These are phyloP conservation scores for Drosophila burlai DNA, from an alignment of 1,140 invertebrate species.

Conservation along the genomic window DNA sequence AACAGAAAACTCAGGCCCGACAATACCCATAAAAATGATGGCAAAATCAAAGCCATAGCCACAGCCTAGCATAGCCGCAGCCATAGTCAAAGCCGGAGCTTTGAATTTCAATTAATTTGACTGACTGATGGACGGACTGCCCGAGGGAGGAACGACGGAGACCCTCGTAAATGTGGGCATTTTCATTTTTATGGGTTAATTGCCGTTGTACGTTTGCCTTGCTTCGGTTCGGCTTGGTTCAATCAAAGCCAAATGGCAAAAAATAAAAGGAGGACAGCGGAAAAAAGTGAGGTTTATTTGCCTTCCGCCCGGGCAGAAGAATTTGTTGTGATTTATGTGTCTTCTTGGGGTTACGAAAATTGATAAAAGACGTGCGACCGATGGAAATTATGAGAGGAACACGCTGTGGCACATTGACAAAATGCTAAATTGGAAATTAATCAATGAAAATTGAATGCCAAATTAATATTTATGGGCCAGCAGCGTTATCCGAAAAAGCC, in stretches of 20 bases:
- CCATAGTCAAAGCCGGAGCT: conserved; percentile 38
- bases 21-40: conserved; percentile 64
- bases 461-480: conserved; percentile 75
- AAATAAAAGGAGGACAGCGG: conserved; percentile 21
- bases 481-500: conserved; percentile 36
- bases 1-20: conserved; percentile 55
- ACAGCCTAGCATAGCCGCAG: conserved; percentile 8
- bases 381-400: conserved; percentile 14
- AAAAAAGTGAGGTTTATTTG: conserved; percentile 55
- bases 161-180: conserved; percentile 71
- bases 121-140: conserved; percentile 39
- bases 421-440: conserved; percentile 71
- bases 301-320: conserved; percentile 28
- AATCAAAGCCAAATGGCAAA: conserved; percentile 73
- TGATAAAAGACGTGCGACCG: conserved; percentile 14
- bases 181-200: conserved; percentile 81
- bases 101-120: conserved; percentile 82
- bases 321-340: conserved; percentile 64
- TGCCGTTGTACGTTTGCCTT: conserved; percentile 67
- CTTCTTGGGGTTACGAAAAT: conserved; percentile 42
- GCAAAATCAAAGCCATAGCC: conserved; percentile 58
- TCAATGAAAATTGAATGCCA: conserved; percentile 63
- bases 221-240: conserved; percentile 34
- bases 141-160: conserved; percentile 16
- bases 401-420: conserved; percentile 64